phyloP scores from a whole-genome alignment of 2,797 vertebrate species.

The Coracias cyanogaster region DNA sequence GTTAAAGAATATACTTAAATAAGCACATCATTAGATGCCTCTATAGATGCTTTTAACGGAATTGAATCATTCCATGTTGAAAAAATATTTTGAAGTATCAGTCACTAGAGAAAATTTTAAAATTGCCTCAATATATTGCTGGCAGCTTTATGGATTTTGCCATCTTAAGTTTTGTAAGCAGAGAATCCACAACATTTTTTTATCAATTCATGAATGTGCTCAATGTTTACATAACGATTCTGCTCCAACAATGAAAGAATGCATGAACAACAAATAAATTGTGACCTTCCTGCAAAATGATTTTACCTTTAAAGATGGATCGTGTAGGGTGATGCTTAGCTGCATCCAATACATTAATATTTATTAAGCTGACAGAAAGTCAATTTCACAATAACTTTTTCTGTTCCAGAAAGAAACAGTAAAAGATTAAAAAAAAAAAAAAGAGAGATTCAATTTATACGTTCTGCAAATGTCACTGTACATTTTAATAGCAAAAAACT shows the following conservation, averaged over 20 bases:
- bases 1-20: not conserved
- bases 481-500: not conserved
- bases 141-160: not conserved
- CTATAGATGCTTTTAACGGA: not conserved
- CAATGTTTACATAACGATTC: conserved; percentile 65
- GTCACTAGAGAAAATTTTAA: not conserved
- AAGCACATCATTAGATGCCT: not conserved
- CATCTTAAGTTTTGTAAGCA: conserved; percentile 1
- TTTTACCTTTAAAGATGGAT: conserved; percentile 75
- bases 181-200: not conserved
- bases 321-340: conserved; percentile 49
- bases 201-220: conserved; percentile 45
- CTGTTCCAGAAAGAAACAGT: conserved; percentile 64
- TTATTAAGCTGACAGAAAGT: conserved; percentile 79
- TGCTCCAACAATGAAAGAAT: conserved; percentile 63
- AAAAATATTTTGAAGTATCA: not conserved
- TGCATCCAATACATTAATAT: conserved; percentile 77
- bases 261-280: conserved; percentile 71
- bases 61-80: not conserved
- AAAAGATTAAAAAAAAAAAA: not conserved
- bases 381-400: conserved; percentile 72
- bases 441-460: not conserved
- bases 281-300: conserved; percentile 63
- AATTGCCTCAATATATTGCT: not conserved
- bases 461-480: not conserved